Base-by-base conservation (phyloP, 2,113 vertebrate genomes). In the Paramisgurnus dabryanus region DNA sequence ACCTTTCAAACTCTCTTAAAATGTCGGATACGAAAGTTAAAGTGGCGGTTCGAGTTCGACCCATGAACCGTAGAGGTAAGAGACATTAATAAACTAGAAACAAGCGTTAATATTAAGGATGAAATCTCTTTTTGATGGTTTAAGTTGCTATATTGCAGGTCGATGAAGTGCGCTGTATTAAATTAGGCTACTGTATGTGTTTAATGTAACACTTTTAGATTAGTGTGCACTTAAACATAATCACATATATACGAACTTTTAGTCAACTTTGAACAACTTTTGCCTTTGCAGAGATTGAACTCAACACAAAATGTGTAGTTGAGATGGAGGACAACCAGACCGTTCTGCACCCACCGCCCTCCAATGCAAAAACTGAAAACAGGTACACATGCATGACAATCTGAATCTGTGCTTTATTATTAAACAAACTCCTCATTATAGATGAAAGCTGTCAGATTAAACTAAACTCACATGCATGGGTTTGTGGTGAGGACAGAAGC, bases 241-340 rank as follows among this genome's bases (percentile, higher is more conserved):
- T 18, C 27, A 34, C 27, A 69, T 47, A 18, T 61, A 17, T 0
- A 15, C 5, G 11, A 73, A 85, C 85, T 85, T 76, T 80, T 53
- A 12, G 41, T 64, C 85, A 81, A 74, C 83, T 85, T 86, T 75
- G 89, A 67, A 49, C 39, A 76, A 58, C 8, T 61, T 83, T 84
- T 79, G 9, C 45, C 67, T 86, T 58, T 92, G 91, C 94, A 99
- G 97, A 99, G 91, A 93, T 96, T 89, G 97, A 99, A 77, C 93
- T 99, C 90, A 98, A 95, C 87, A 98, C 97, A 84, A 98, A 98
- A 92, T 99, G 97, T 88, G 94, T 99, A 88, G 95, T 99, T 93
- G 97, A 99, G 67, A 98, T 99, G 97, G 96, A 99, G 89, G 96
- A 96, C 84, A 99, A 99, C 84, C 97, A 99, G 80, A 97, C 97